phyloP scores from a whole-genome alignment of 2,113 vertebrate genomes.

The Conger conger region DNA sequence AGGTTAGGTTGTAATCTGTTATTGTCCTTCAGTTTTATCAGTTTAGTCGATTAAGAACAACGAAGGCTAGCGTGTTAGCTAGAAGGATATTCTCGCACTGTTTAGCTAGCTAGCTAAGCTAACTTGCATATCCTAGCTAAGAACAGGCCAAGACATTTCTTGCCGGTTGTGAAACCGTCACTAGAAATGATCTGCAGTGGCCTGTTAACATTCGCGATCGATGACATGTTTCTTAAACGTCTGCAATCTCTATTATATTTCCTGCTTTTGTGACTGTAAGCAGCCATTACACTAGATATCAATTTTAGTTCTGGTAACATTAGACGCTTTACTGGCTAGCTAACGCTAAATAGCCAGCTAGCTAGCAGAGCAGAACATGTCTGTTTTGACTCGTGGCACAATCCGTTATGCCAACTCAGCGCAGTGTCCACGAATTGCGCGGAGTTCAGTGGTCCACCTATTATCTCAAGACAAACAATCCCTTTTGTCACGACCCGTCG shows the following conservation, averaged over 20 bases:
- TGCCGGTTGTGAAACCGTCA: not conserved
- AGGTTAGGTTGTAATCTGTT: too few species aligned
- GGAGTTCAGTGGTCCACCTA: constrained; percentile 48
- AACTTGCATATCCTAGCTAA: too few species aligned
- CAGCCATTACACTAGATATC: too few species aligned
- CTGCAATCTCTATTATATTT: not conserved
- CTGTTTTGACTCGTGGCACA: constrained; percentile 51
- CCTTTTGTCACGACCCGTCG: not conserved
- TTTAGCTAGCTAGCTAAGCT: not conserved
- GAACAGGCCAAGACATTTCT: not conserved
- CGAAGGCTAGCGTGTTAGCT: too few species aligned
- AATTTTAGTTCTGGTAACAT: not conserved
- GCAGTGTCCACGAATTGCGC: constrained; percentile 33
- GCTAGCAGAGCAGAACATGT: constrained; percentile 25
- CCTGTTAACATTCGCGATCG: not conserved
- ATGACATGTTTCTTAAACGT: not conserved
- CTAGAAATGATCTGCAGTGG: not conserved
- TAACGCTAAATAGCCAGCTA: constrained; percentile 17
- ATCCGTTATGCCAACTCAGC: constrained; percentile 74
- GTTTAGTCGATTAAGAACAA: too few species aligned
- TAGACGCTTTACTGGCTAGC: not conserved
- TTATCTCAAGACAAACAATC: constrained; percentile 19
- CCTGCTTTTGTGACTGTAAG: not conserved
- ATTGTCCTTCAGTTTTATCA: too few species aligned
- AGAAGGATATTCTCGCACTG: too few species aligned